These are phyloP conservation scores for Eugnorisma glareosa DNA, from an alignment of 2,888 invertebrate species.

Conservation along the genomic window DNA sequence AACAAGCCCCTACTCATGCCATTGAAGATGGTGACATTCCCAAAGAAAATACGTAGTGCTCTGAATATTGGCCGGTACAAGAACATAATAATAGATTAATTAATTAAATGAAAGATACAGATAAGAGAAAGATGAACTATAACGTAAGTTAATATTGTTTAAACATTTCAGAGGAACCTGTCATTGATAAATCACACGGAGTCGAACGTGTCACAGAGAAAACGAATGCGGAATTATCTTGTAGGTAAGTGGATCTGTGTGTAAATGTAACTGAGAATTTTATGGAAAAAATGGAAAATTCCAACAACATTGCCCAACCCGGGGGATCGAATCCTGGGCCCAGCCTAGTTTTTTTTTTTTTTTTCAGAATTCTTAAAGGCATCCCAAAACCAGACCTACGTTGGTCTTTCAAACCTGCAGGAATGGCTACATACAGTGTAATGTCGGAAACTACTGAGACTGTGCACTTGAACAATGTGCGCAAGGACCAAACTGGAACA, in stretches of 20 bases:
- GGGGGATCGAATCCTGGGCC: not conserved
- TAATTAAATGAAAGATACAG: too few species aligned
- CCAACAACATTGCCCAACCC: not conserved
- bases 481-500: constrained; percentile 58
- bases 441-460: constrained; percentile 52
- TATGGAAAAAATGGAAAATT: not conserved
- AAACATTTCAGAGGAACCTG: constrained; percentile 62
- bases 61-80: not conserved
- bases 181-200: constrained; percentile 65
- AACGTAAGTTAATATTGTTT: not conserved
- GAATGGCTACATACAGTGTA: constrained; percentile 6
- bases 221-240: constrained; percentile 64
- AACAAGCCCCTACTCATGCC: not conserved
- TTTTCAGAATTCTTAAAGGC: constrained; percentile 68
- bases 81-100: not conserved
- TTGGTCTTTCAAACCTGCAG: constrained; percentile 68
- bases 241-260: constrained; percentile 69
- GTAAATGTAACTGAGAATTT: not conserved
- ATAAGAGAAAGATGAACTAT: too few species aligned
- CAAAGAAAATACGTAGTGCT: not conserved
- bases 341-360: constrained; percentile 18
- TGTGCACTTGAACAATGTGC: constrained; percentile 56
- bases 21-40: not conserved
- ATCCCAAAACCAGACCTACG: constrained; percentile 69
- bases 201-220: constrained; percentile 55